Base-by-base conservation (phyloP, 2,797 vertebrate species). In the Sebastes kiyomatsui region DNA sequence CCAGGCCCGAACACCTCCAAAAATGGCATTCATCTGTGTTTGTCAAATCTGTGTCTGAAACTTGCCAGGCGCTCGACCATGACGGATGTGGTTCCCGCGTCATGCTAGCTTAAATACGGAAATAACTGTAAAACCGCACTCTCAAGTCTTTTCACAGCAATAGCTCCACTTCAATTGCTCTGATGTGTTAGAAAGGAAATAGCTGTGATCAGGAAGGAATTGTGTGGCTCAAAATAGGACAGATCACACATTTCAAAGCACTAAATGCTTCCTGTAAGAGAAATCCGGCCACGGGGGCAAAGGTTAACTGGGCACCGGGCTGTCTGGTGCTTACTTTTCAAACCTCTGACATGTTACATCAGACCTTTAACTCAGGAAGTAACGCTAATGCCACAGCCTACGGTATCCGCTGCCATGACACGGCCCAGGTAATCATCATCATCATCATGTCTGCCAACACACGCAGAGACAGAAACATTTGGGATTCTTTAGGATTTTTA, bases 361-460 rank as follows among this genome's bases (percentile, higher is more conserved):
- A 83, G 70, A 80, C 25, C 25, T 87, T 69, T 67, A 82, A 54
- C 12, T 69, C 78, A 72, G 85, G 79, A 91, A 82, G 72, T 71
- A 84, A 88, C 11, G 67, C 67, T 84, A 59, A 85, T 80, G 66
- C 85, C 78, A 87, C 73, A 87, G 67, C 6, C 75, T 38, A 52
- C 38, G 32, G 52, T 61, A 69, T 87, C 67, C 83, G 33, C 66
- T 27, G 61, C 73, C 46, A 69, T 66, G 23, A 73, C 30, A 33
- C 61, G 75, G 42, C 33, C 46, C 72, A 82, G 68, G 67, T 83
- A 92, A 92, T 85, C 60, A 75, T 10, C 55, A 9, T 9, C 88
- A 91, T 80, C 84, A n/a, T n/a, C n/a, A n/a, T 88, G 83, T 82
- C 60, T 52, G 54, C 62, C 78, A 83, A 79, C 58, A 56, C 68